Conservation (phyloP, 2,888 invertebrate species). For the Poecilus cupreus region DNA sequence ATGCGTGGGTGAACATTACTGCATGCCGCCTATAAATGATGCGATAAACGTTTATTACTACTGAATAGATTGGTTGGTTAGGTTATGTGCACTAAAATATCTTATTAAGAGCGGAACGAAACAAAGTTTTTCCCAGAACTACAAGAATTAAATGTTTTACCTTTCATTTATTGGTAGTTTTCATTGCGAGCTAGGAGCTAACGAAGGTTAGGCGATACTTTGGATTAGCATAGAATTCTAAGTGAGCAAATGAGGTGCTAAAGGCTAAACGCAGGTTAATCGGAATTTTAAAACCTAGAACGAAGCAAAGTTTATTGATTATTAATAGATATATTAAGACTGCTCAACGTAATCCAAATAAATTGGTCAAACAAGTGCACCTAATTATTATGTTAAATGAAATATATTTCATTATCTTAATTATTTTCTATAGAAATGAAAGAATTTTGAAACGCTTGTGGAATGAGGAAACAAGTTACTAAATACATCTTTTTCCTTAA, state of each 20-base stretch:
- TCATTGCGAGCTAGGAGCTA: not conserved
- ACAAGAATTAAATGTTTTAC: conserved; percentile 19
- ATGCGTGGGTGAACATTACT: conserved; percentile 34
- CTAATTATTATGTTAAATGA: too few relatives aligned
- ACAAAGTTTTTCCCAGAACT: conserved; percentile 17
- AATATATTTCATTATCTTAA: too few relatives aligned
- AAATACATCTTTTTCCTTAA: too few relatives aligned
- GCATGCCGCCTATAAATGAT: conserved; percentile 29
- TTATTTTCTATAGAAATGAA: too few relatives aligned
- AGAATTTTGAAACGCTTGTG: too few relatives aligned
- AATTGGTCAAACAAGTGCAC: too few relatives aligned
- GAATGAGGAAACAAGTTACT: too few relatives aligned
- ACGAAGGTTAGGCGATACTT: not conserved
- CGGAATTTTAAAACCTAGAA: too few relatives aligned
- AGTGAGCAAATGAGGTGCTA: not conserved
- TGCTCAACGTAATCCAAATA: too few relatives aligned
- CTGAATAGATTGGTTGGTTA: conserved; percentile 40
- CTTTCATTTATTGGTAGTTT: not conserved
- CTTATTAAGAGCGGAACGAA: conserved; percentile 27
- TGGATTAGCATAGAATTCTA: not conserved
- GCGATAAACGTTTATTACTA: conserved; percentile 39
- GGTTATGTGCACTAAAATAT: conserved; percentile 24
- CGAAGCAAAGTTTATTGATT: too few relatives aligned
- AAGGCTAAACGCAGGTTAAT: too few relatives aligned
- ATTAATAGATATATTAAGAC: too few relatives aligned